Base-by-base conservation (phyloP, 92 coral and sea anemone species). In the Siderastrea siderea region DNA sequence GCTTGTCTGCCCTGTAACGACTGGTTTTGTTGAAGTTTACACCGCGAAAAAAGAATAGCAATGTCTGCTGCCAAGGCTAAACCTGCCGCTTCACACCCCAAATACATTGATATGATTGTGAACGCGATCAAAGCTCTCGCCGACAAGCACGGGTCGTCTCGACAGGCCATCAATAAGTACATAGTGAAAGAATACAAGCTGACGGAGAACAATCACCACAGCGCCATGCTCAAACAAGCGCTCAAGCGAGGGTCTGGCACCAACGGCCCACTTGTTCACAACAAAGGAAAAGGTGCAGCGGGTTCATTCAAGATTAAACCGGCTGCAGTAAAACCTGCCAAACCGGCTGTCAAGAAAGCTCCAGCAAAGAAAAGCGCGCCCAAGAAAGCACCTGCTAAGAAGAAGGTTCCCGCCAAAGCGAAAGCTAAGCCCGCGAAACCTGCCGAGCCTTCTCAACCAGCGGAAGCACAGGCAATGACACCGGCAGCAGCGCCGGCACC, bases 221-320 rank as follows among this genome's bases (percentile, higher is more conserved):
- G 67, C n/a, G 93, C 91, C 14, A 93, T 95, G 98, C 74, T 95
- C 62, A 95, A 93, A 19, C 91, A 89, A 74, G 96, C 96, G 46
- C 87, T 93, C 53, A 91, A 85, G 60, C 90, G 96, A 75, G 96
- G 90, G n/a, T 93, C 98, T 6, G 88, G 74, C 5, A 76, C 85
- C 3, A 91, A 84, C 65, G 98, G 98, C 2, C 74, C 95, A 2
- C 87, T 95, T 12, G 95, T 83, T 54, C 98, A 95, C 84, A 93
- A 90, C 81, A 95, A 95, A 71, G 98, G 98, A 2, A 95, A 85
- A 52, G 98, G 98, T 1, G 98, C 98, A 2, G 96, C 98, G 0
- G 98, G 98, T 0, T 95, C 98, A 15, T 95, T 95, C 85, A 95
- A 95, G 77, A 88, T 95, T 50, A 93, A 80, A 63, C 78, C 93